A percentile compares a stretch with the other conserved stretches of the same genome.
These are phyloP conservation scores for Hyposoter dolosus DNA, from an alignment of 2,888 invertebrate genomes.

Conservation along the genomic window DNA sequence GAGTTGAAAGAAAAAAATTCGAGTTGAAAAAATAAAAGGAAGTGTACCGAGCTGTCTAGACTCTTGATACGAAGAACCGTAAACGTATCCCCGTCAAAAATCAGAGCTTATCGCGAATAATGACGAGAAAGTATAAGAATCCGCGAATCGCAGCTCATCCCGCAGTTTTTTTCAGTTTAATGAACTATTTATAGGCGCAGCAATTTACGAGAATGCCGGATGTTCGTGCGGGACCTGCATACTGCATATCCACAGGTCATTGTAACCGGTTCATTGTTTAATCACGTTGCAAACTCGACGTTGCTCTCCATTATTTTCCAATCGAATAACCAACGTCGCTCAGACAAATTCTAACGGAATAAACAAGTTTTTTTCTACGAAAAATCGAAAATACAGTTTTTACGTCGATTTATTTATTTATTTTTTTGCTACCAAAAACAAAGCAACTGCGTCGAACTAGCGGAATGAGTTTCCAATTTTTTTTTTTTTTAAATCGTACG, in stretches of 20 bases:
- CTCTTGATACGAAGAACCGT: slow-evolving; percentile 29
- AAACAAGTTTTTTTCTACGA: background rate
- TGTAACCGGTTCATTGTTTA: slow-evolving; percentile 57
- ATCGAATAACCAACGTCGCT: background rate
- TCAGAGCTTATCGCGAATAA: slow-evolving; percentile 28
- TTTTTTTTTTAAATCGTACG: too few species aligned
- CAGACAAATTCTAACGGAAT: background rate
- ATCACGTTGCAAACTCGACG: slow-evolving; percentile 9
- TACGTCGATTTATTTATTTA: background rate
- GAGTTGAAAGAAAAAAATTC: background rate
- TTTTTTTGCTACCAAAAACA: background rate
- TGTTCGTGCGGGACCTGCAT: slow-evolving; percentile 71
- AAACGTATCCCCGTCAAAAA: background rate
- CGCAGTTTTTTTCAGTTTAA: slow-evolving; percentile 63
- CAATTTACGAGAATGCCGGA: slow-evolving; percentile 62
- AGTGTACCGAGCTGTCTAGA: slow-evolving; percentile 25
- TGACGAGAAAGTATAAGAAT: slow-evolving; percentile 39
- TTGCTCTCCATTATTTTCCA: background rate
- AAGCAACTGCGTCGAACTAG: too few species aligned
- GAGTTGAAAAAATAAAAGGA: slow-evolving; percentile 3
- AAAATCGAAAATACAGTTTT: background rate
- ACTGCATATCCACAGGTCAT: slow-evolving; percentile 56
- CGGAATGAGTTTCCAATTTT: too few species aligned
- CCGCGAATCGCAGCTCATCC: slow-evolving; percentile 27
- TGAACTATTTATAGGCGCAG: slow-evolving; percentile 71